A percentile compares a stretch with the other conserved stretches of the same genome.
Conservation (phyloP, 2,888 invertebrate species). For the Drosophila fungiperda region DNA sequence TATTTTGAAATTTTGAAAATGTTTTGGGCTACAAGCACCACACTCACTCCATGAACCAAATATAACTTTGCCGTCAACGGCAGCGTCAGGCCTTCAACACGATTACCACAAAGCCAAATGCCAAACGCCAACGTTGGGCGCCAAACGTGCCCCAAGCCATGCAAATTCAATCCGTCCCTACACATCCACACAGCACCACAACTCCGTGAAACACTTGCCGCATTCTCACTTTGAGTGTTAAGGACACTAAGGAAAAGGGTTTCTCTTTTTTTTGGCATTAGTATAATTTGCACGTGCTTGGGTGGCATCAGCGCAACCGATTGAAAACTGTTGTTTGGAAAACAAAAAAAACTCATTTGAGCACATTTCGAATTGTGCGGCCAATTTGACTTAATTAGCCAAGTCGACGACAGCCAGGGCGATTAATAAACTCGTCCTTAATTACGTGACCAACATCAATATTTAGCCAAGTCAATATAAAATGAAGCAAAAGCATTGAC, state of each 20-base stretch:
- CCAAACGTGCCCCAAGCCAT: slow-evolving; percentile 30
- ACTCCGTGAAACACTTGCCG: slow-evolving; percentile 41
- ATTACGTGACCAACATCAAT: slow-evolving; percentile 69
- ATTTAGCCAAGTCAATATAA: slow-evolving; percentile 34
- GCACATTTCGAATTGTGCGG: slow-evolving; percentile 54
- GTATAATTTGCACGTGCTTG: slow-evolving; percentile 55
- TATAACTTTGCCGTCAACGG: slow-evolving; percentile 52
- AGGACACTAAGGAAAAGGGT: slow-evolving; percentile 10
- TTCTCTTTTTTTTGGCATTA: slow-evolving; percentile 6
- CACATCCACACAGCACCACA: not conserved
- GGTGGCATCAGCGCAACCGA: slow-evolving; percentile 9
- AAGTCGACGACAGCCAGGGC: slow-evolving; percentile 30
- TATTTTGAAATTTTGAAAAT: slow-evolving; percentile 73
- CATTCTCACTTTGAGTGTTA: slow-evolving; percentile 63
- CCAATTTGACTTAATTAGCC: slow-evolving; percentile 72
- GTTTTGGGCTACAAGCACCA: slow-evolving; percentile 17
- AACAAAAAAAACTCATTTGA: slow-evolving; percentile 35
- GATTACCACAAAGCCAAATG: slow-evolving; percentile 70
- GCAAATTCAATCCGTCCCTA: not conserved
- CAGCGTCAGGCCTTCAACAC: slow-evolving; percentile 61
- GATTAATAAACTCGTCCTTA: slow-evolving; percentile 74
- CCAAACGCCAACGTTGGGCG: slow-evolving; percentile 50
- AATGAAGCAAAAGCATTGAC: slow-evolving; percentile 26
- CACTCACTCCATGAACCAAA: not conserved
- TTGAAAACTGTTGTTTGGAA: slow-evolving; percentile 1